phyloP scores from a whole-genome alignment of 2,113 vertebrate genomes.

The Chionodraco myersi region DNA sequence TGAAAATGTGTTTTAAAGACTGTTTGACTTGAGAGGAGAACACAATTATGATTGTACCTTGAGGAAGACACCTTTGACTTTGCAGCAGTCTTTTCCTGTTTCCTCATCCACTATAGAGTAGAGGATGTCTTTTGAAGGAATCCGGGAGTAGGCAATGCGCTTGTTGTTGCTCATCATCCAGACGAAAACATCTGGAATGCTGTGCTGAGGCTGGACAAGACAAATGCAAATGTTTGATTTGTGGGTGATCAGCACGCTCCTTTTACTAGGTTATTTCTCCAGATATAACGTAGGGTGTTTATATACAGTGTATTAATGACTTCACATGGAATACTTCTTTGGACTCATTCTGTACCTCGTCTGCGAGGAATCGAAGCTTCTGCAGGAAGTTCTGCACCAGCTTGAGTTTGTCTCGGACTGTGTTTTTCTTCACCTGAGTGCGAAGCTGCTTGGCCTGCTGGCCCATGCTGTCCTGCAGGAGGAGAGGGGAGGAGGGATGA shows the following conservation, averaged over 20 bases:
- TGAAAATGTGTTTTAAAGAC: neutral
- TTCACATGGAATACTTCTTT: neutral
- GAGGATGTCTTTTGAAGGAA: slow-evolving; percentile 96
- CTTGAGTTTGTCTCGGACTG: slow-evolving; percentile 92
- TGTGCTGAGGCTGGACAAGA: slow-evolving; percentile 92
- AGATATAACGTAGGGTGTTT: neutral
- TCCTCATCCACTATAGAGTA: slow-evolving; percentile 95
- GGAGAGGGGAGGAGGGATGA: neutral
- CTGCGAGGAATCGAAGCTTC: slow-evolving; percentile 93
- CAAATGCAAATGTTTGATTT: neutral
- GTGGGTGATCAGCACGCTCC: neutral
- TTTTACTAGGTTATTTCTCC: neutral
- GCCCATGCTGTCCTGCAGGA: slow-evolving; percentile 92
- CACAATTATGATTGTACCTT: slow-evolving; percentile 82
- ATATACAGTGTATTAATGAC: neutral
- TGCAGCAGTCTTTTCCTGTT: slow-evolving; percentile 94
- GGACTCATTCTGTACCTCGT: slow-evolving; percentile 86
- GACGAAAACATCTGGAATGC: slow-evolving; percentile 93
- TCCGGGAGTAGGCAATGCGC: slow-evolving; percentile 91
- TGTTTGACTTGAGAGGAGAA: neutral
- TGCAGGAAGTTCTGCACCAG: slow-evolving; percentile 93
- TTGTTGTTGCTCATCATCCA: slow-evolving; percentile 99
- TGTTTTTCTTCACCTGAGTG: slow-evolving; percentile 95
- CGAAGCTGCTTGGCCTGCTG: slow-evolving; percentile 91
- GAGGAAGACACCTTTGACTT: slow-evolving; percentile 96